These are phyloP conservation scores for Sminthurinus aureus DNA, from an alignment of 2,888 invertebrate species.

Conservation along the genomic window DNA sequence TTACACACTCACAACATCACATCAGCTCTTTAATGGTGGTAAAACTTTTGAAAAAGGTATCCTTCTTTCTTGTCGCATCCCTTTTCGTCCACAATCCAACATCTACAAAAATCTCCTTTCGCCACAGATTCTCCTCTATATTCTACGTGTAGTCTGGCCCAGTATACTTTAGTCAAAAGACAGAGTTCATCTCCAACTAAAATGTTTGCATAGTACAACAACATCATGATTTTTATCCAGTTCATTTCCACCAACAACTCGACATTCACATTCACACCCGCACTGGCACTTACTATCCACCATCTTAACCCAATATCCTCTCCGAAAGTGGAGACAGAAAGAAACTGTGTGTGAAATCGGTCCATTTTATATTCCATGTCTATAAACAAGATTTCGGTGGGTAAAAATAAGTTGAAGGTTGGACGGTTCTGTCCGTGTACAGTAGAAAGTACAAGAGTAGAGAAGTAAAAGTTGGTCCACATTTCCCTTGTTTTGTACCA, in stretches of 20 bases:
- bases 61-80: neutral
- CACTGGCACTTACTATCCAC: conserved; percentile 17
- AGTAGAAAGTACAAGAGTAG: too few relatives aligned
- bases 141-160: too few relatives aligned
- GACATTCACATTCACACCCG: neutral
- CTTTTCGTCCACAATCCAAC: neutral
- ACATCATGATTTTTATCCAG: neutral
- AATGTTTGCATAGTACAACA: neutral
- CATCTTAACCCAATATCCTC: conserved; percentile 17
- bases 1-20: conserved; percentile 25
- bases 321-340: neutral
- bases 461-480: too few relatives aligned
- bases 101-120: neutral
- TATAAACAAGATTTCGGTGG: neutral
- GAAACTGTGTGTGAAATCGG: neutral
- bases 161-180: too few relatives aligned
- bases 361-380: neutral
- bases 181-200: neutral
- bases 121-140: too few relatives aligned
- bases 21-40: neutral
- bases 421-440: neutral
- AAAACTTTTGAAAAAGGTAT: neutral
- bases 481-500: too few relatives aligned
- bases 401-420: conserved; percentile 2
- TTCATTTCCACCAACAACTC: neutral